These are phyloP conservation scores for Pitta sordida DNA, from an alignment of 2,113 vertebrate species.

Conservation along the genomic window DNA sequence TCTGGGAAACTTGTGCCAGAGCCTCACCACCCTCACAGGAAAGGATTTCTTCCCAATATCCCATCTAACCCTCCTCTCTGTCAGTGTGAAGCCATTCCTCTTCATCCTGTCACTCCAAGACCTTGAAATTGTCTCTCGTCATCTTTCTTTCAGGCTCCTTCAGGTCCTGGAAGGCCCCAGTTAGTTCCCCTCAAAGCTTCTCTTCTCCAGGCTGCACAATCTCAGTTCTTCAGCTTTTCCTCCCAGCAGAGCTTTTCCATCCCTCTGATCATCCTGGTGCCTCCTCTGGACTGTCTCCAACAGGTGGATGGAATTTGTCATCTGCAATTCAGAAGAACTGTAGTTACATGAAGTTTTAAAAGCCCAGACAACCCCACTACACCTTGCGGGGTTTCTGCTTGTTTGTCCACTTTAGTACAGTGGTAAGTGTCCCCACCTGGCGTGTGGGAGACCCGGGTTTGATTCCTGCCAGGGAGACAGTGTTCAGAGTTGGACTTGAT, in stretches of 20 bases:
- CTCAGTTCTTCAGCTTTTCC: not conserved
- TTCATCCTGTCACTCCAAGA: not conserved
- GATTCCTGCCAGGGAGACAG: no score
- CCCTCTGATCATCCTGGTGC: not conserved
- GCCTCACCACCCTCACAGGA: not conserved
- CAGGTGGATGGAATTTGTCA: not conserved
- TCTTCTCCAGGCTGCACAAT: not conserved
- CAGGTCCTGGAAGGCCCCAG: not conserved
- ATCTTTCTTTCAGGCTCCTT: not conserved
- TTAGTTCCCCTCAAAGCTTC: not conserved
- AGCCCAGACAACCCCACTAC: not conserved
- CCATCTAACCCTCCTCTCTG: not conserved
- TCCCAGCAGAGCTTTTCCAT: not conserved
- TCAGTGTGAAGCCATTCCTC: not conserved
- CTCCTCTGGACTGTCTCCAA: not conserved
- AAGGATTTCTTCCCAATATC: not conserved
- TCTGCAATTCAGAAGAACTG: not conserved
- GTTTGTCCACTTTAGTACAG: no score
- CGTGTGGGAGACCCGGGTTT: no score
- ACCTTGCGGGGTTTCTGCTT: not conserved
- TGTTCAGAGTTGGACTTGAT: no score
- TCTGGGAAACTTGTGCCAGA: not conserved
- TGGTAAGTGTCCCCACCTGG: no score
- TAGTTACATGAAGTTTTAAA: not conserved
- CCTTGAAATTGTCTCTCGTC: not conserved